Conservation (phyloP, 2,888 invertebrate genomes). For the Pammene aurita region DNA sequence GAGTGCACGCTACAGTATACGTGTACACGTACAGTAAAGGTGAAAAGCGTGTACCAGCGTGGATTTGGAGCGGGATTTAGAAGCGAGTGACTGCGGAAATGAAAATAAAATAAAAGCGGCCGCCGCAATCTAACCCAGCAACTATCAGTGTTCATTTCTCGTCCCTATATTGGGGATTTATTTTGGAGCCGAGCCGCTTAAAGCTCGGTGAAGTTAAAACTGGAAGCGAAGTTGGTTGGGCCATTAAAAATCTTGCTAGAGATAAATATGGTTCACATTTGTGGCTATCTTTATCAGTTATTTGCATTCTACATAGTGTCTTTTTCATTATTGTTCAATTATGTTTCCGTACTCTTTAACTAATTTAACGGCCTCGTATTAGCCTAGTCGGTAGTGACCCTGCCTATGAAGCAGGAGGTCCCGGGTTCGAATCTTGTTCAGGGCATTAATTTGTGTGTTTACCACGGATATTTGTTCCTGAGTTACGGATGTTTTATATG, state of each 20-base stretch:
- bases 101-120: conserved; percentile 23
- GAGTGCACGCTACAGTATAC: neutral
- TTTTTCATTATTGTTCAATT: too few relatives aligned
- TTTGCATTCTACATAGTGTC: neutral
- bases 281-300: neutral
- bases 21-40: conserved; percentile 22
- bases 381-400: too few relatives aligned
- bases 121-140: conserved; percentile 37
- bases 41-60: conserved; percentile 28
- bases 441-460: too few relatives aligned
- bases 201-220: conserved; percentile 13
- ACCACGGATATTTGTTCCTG: too few relatives aligned
- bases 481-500: too few relatives aligned
- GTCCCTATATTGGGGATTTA: conserved; percentile 31
- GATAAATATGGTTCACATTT: neutral
- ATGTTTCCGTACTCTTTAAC: too few relatives aligned
- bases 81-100: conserved; percentile 25
- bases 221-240: neutral
- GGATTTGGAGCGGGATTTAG: conserved; percentile 26
- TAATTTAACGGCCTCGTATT: too few relatives aligned
- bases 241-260: neutral
- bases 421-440: too few relatives aligned
- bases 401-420: too few relatives aligned
- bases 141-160: conserved; percentile 37
- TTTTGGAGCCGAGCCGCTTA: conserved; percentile 11